Base-by-base conservation (phyloP, 2,113 vertebrate species). In the Tympanuchus pallidicinctus region DNA sequence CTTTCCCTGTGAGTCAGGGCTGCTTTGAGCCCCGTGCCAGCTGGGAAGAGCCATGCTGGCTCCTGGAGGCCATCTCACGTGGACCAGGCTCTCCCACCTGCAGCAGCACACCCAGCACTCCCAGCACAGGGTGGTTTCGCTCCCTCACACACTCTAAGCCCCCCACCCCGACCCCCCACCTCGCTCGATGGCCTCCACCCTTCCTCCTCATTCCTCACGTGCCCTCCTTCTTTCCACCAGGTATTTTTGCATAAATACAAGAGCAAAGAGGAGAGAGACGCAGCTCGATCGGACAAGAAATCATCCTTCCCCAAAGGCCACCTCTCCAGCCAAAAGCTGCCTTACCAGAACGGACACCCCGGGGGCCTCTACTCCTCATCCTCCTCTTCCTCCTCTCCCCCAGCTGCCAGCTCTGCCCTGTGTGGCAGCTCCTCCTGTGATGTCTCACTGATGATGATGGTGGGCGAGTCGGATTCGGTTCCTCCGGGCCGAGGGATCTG, bases 171-270 rank as follows among this genome's bases (percentile, higher is more conserved):
- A 27, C 18, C 40, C 52, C 56, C 6, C 21, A 4, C 6, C 48
- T 42, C 3, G 1, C 45, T 8, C 14, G 38, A 18, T 30, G 59
- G 66, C 43, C 56, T 69, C 64, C 36, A 38, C 16, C 80, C 28
- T 18, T 1, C 63, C 13, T 3, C 1, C 40, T 43, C 69, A 13
- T 54, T 40, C 67, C 79, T 92, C 75, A 82, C 6, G 0, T 28
- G 2, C 38, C 30, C 18, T 57, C 48, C 30, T 61, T 70, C 60
- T 57, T 21, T 7, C 67, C 82, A 56, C 3, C 73, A 99, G 98
- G 97, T 98, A 4, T 99, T 98, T 77, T 90, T 99, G 86, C 96
- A 97, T 66, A 98, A 96, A 57, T 98, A 96, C 36, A 98, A 96
- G 92, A 94, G 96, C 89, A 86, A 93, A 85, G 95, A 96, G 56